These are phyloP conservation scores for Spinus pinus DNA, from an alignment of 2,797 vertebrate genomes.

Conservation along the genomic window DNA sequence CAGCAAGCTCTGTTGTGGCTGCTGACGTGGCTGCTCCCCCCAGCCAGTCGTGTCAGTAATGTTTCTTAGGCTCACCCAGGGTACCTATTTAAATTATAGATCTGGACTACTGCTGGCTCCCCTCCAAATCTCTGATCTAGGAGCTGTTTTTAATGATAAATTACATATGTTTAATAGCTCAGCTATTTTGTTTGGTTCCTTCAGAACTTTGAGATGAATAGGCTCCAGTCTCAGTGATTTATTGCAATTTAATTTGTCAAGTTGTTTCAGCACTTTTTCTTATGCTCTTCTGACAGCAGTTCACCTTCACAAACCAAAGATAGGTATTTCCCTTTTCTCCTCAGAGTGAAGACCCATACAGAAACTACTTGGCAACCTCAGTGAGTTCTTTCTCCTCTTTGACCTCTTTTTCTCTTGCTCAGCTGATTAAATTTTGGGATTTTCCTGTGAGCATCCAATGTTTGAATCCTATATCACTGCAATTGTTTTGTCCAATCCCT, in stretches of 20 bases:
- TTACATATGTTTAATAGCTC: slow-evolving; percentile 71
- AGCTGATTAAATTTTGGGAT: slow-evolving; percentile 32
- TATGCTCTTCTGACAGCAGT: slow-evolving; percentile 60
- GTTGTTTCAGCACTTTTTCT: slow-evolving; percentile 71
- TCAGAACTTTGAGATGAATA: slow-evolving; percentile 71
- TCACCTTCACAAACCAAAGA: slow-evolving; percentile 72
- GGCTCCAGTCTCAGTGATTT: slow-evolving; percentile 74
- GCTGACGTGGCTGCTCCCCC: not conserved
- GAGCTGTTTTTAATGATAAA: slow-evolving; percentile 72
- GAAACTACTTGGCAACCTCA: slow-evolving; percentile 20
- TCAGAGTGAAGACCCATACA: not conserved
- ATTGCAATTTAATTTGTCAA: slow-evolving; percentile 77
- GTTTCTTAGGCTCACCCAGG: not conserved
- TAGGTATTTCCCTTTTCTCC: slow-evolving; percentile 52
- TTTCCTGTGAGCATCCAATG: not conserved
- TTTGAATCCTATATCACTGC: not conserved
- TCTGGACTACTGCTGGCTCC: slow-evolving; percentile 34
- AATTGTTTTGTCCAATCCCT: not conserved
- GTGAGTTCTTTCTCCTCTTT: slow-evolving; percentile 10
- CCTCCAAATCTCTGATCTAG: slow-evolving; percentile 61
- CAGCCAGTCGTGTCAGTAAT: not conserved
- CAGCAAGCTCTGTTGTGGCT: not conserved
- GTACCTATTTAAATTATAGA: slow-evolving; percentile 58
- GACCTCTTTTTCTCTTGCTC: slow-evolving; percentile 34
- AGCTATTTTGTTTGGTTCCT: slow-evolving; percentile 73